phyloP scores from a whole-genome alignment of 1,140 invertebrate species.

The Pogonomyrmex californicus region DNA sequence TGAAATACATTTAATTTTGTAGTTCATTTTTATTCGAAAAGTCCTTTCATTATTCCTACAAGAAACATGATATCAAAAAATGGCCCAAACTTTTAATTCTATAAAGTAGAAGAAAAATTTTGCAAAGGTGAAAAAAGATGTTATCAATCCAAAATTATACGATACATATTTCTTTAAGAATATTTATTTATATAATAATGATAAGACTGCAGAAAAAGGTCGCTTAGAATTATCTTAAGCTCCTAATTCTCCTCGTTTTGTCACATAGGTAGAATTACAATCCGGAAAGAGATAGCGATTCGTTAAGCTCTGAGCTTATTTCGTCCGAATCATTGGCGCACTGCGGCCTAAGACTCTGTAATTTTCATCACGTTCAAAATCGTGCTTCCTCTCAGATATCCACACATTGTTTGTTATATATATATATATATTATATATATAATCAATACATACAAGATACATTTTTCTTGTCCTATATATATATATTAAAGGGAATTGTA shows the following conservation, averaged over 20 bases:
- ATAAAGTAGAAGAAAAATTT: no score
- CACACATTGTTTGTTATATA: not conserved
- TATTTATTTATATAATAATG: not conserved
- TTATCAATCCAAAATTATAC: no score
- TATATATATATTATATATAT: no score
- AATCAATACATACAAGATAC: not conserved
- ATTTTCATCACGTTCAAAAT: not conserved
- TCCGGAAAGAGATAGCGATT: not conserved
- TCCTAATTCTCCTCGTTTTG: slow-evolving; percentile 13
- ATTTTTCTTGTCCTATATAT: not conserved
- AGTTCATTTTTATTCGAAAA: no score
- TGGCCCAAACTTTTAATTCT: no score
- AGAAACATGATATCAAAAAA: no score
- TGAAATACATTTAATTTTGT: no score
- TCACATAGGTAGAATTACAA: not conserved
- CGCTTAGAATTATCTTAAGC: not conserved
- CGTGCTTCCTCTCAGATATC: not conserved
- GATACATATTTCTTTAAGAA: not conserved
- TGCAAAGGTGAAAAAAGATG: no score
- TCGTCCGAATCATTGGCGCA: not conserved
- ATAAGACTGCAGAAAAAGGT: not conserved
- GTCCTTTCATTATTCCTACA: no score
- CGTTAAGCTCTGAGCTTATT: not conserved
- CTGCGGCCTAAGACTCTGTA: not conserved
- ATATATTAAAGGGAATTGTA: not conserved